phyloP scores from a whole-genome alignment of 2,888 invertebrate species.

The Himalopsyche kuldschensis region DNA sequence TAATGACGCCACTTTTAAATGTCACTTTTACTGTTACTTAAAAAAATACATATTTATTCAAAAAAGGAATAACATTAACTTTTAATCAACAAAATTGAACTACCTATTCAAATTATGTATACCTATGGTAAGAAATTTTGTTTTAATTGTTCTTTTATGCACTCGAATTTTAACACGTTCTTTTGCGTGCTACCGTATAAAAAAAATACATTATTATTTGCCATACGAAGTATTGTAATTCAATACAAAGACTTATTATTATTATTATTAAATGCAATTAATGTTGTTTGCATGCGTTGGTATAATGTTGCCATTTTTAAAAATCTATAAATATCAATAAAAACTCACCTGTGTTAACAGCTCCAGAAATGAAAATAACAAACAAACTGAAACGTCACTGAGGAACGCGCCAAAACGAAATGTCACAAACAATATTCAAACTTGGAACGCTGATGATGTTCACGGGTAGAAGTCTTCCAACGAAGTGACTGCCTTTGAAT shows the following conservation, averaged over 20 bases:
- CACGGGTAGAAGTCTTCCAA: background rate
- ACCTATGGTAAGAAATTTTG: too few relatives aligned
- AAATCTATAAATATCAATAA: background rate
- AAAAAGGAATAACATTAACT: too few relatives aligned
- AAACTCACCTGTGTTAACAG: background rate
- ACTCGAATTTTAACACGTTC: too few relatives aligned
- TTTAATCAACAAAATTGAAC: too few relatives aligned
- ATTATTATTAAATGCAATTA: background rate
- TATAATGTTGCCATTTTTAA: background rate
- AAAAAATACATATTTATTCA: too few relatives aligned
- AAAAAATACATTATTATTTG: too few relatives aligned
- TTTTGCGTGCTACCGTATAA: too few relatives aligned
- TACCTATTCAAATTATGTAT: too few relatives aligned
- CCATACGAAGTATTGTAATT: too few relatives aligned
- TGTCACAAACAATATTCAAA: background rate
- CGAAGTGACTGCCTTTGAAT: background rate
- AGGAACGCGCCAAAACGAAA: background rate
- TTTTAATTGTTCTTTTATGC: too few relatives aligned
- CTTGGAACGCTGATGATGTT: background rate
- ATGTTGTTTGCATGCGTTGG: background rate
- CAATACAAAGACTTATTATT: background rate
- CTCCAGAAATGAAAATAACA: background rate
- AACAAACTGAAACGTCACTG: background rate
- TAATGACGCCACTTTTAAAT: too few relatives aligned
- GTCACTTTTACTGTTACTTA: too few relatives aligned